phyloP scores from a whole-genome alignment of 2,113 vertebrate species.

The Sturnus vulgaris region DNA sequence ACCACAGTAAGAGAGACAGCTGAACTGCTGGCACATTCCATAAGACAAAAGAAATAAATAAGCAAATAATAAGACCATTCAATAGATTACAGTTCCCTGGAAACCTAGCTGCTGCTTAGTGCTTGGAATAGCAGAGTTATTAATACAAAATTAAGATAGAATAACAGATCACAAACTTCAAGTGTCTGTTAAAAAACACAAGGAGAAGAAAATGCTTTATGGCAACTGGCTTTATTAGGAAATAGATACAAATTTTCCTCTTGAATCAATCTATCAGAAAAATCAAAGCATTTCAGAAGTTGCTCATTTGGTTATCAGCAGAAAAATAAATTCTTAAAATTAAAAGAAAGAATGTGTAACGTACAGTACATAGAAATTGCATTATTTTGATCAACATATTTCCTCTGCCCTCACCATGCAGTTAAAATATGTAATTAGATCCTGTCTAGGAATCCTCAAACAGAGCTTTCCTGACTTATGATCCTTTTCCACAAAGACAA shows the following conservation, averaged over 20 bases:
- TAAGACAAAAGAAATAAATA: background rate
- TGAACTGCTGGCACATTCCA: background rate
- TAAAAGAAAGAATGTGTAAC: background rate
- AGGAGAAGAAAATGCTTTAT: background rate
- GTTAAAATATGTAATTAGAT: background rate
- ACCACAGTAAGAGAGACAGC: background rate
- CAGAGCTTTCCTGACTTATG: background rate
- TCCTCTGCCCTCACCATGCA: background rate
- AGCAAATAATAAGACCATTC: background rate
- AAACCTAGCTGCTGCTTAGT: background rate
- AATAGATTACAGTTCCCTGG: background rate
- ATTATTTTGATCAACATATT: background rate
- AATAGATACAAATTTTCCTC: background rate
- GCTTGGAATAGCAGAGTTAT: background rate
- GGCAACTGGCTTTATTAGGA: background rate
- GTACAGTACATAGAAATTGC: background rate
- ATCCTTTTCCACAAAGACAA: background rate
- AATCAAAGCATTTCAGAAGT: background rate
- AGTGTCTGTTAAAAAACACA: background rate
- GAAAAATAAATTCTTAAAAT: background rate
- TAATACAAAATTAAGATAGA: background rate
- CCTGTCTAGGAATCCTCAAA: background rate
- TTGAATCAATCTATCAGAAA: background rate
- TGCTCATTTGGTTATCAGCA: background rate
- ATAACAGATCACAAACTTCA: background rate